Percentiles rank a stretch among this genome's conserved stretches.
Evolutionary conservation across 2,797 vertebrate species (phyloP).

Genomic region (Lemur catta): DNA sequence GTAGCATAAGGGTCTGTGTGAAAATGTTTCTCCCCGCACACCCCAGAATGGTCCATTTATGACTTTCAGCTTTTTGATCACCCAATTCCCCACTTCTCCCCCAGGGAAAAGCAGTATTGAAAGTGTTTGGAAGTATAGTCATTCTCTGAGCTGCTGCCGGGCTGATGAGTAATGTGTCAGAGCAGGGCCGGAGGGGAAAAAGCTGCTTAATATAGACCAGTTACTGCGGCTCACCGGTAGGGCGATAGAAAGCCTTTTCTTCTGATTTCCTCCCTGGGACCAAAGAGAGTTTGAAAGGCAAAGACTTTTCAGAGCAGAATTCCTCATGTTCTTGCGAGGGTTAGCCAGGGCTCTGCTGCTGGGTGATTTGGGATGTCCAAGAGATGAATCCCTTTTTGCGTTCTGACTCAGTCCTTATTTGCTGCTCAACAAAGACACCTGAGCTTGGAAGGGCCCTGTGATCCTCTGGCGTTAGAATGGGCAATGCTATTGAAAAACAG

Average conservation of each 20-base stretch:
- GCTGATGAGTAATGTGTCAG: background rate
- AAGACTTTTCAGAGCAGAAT: background rate
- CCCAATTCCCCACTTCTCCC: background rate
- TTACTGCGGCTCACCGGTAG: background rate
- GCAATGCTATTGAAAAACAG: constrained; percentile 68
- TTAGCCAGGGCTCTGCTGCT: background rate
- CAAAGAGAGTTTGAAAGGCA: constrained; percentile 20
- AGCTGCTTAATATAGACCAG: constrained; percentile 50
- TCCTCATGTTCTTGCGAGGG: background rate
- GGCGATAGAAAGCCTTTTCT: constrained; percentile 34
- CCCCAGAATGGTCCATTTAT: background rate
- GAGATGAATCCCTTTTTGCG: constrained; percentile 44
- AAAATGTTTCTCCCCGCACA: background rate
- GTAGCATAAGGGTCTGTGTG: background rate
- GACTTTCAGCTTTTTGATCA: background rate
- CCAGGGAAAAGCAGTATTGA: background rate
- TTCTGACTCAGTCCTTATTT: background rate
- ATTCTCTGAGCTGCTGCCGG: background rate
- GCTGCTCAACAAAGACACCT: background rate
- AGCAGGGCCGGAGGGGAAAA: background rate
- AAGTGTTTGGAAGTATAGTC: background rate
- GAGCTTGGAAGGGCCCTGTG: background rate
- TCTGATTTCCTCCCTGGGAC: constrained; percentile 56
- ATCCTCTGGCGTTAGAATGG: constrained; percentile 3
- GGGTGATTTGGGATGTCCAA: background rate